A percentile compares a stretch with the other conserved stretches of the same genome.
Evolutionary conservation across 2,888 invertebrate genomes (phyloP).

Genomic region (Pyrochroa serraticornis): DNA sequence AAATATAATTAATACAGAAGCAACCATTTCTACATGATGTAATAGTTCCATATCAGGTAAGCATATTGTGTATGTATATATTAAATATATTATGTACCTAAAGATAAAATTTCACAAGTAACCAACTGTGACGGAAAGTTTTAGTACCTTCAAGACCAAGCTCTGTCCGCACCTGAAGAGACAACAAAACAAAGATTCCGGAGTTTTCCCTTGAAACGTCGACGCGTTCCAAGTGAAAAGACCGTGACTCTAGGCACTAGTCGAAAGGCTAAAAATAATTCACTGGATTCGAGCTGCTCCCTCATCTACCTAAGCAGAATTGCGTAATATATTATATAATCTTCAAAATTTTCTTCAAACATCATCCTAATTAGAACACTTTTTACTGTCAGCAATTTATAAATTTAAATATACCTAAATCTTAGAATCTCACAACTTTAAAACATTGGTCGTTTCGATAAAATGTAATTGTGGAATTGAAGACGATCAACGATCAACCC

Average conservation of each 20-base stretch:
- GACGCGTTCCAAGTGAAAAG: slow-evolving; percentile 37
- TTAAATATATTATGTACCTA: slow-evolving; percentile 51
- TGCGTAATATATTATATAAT: slow-evolving; percentile 28
- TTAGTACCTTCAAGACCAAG: slow-evolving; percentile 43
- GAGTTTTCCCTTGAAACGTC: slow-evolving; percentile 41
- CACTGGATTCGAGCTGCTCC: slow-evolving; percentile 34
- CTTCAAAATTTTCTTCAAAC: slow-evolving; percentile 21
- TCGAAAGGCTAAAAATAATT: slow-evolving; percentile 32
- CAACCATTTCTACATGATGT: slow-evolving; percentile 46
- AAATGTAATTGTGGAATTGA: slow-evolving; percentile 26
- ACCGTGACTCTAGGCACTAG: slow-evolving; percentile 45
- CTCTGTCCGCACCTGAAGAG: slow-evolving; percentile 34
- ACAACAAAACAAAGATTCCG: slow-evolving; percentile 34
- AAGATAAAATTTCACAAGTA: slow-evolving; percentile 51
- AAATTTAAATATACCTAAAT: slow-evolving; percentile 22
- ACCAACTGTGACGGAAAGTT: slow-evolving; percentile 46
- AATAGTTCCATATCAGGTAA: slow-evolving; percentile 32
- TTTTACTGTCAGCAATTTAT: slow-evolving; percentile 9
- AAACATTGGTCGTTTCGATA: slow-evolving; percentile 38
- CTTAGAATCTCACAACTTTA: slow-evolving; percentile 39
- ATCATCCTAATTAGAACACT: slow-evolving; percentile 35
- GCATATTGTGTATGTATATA: slow-evolving; percentile 32
- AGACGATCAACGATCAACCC: no score
- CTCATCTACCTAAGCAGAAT: slow-evolving; percentile 28
- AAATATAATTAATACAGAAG: slow-evolving; percentile 44